These are phyloP conservation scores for Meda fulgida DNA, from an alignment of 2,797 vertebrate species.

Conservation along the genomic window DNA sequence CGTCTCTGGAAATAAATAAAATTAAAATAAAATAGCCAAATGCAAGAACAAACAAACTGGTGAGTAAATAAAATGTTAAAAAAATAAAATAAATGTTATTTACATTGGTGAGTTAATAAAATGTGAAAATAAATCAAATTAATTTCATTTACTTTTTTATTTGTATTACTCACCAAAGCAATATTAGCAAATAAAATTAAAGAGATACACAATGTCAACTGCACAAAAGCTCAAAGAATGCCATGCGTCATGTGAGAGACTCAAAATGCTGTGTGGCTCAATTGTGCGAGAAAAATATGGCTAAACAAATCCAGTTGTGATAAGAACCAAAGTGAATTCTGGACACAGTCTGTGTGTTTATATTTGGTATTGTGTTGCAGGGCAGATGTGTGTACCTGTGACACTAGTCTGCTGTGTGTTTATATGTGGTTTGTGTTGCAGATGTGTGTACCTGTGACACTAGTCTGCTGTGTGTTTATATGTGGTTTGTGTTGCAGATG, in stretches of 20 bases:
- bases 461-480: conserved; percentile 64
- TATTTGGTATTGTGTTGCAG: background rate
- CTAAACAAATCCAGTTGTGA: background rate
- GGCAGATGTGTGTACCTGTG: too few species aligned
- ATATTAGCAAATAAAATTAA: background rate
- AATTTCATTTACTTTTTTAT: too few species aligned
- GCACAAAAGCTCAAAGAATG: background rate
- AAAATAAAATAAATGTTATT: too few species aligned
- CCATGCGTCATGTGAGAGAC: background rate
- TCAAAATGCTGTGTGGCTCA: background rate
- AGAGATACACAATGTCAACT: background rate
- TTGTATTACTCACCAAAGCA: background rate
- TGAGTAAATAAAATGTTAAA: too few species aligned
- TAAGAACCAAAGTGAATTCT: background rate
- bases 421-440: too few species aligned
- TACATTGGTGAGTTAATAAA: background rate
- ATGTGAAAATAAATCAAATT: background rate
- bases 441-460: conserved; percentile 52
- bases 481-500: too few species aligned
- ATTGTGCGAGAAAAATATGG: background rate
- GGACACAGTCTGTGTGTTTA: background rate
- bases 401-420: too few species aligned
- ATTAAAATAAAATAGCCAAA: too few species aligned
- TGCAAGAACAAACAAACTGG: background rate
- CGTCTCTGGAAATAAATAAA: too few species aligned